These are phyloP conservation scores for Synodontis membranacea DNA, from an alignment of 2,113 vertebrate genomes.

Conservation along the genomic window DNA sequence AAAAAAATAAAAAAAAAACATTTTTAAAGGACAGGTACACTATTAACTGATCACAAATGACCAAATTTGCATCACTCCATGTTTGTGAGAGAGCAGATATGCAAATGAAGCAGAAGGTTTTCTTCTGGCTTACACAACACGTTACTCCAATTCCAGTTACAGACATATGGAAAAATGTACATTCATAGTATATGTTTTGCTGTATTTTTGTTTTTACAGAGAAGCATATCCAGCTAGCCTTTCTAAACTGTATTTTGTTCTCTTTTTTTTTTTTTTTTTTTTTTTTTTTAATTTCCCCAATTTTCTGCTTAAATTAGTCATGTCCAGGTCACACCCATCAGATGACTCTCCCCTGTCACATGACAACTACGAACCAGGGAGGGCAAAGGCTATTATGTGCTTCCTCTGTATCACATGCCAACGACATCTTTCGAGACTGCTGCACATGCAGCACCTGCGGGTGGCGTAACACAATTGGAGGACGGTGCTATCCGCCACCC, in stretches of 20 bases:
- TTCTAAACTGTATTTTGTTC: not conserved
- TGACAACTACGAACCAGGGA: no score
- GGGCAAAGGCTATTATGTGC: no score
- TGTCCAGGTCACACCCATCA: no score
- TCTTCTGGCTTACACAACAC: not conserved
- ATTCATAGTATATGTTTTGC: not conserved
- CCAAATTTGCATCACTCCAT: not conserved
- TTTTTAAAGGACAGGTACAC: not conserved
- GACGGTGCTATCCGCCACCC: no score
- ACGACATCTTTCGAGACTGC: no score
- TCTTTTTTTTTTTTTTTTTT: not conserved
- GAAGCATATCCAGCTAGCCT: not conserved
- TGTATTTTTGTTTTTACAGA: not conserved
- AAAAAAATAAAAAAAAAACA: not conserved
- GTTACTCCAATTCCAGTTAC: not conserved
- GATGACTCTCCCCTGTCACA: no score
- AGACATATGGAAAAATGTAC: not conserved
- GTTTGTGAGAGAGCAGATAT: not conserved
- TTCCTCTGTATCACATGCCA: no score
- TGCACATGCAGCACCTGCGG: no score
- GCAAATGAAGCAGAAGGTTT: slow-evolving; percentile 1
- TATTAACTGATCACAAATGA: not conserved
- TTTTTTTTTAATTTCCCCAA: no score
- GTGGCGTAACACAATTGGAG: no score
- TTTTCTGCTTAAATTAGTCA: no score